A percentile compares a stretch with the other conserved stretches of the same genome.
Conservation (phyloP, 1,140 invertebrate species). For the Bombyx mandarina region DNA sequence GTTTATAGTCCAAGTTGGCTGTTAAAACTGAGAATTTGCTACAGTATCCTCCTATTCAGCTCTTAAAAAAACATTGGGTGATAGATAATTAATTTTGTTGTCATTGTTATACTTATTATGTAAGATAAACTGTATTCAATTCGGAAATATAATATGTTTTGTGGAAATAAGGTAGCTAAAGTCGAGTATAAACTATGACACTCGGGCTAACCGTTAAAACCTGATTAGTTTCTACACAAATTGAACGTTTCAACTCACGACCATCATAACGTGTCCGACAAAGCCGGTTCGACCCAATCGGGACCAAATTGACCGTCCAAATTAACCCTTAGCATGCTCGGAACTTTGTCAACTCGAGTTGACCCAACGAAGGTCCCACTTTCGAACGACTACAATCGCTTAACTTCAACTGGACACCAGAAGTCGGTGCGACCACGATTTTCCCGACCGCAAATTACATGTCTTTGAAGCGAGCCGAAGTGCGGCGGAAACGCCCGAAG, state of each 20-base stretch:
- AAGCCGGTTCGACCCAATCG: constrained; percentile 14
- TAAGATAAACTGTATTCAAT: too few species aligned
- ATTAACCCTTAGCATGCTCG: constrained; percentile 22
- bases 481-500: constrained; percentile 52
- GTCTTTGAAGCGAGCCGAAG: constrained; percentile 51
- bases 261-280: too few species aligned
- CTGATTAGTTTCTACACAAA: too few species aligned
- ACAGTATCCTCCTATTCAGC: neutral
- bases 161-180: too few species aligned
- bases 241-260: too few species aligned
- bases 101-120: neutral
- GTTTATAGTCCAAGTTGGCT: too few species aligned
- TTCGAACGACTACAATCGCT: constrained; percentile 28
- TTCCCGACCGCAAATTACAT: constrained; percentile 58
- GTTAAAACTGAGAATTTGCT: neutral
- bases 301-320: constrained; percentile 19
- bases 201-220: too few species aligned
- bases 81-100: constrained; percentile 3
- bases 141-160: too few species aligned
- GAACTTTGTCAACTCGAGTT: constrained; percentile 22
- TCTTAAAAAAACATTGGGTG: neutral
- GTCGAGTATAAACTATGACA: too few species aligned
- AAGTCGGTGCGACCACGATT: constrained; percentile 49
- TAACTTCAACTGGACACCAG: constrained; percentile 34
- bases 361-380: constrained; percentile 32